Conservation (phyloP, 2,888 invertebrate species). For the Dynastes maya region DNA sequence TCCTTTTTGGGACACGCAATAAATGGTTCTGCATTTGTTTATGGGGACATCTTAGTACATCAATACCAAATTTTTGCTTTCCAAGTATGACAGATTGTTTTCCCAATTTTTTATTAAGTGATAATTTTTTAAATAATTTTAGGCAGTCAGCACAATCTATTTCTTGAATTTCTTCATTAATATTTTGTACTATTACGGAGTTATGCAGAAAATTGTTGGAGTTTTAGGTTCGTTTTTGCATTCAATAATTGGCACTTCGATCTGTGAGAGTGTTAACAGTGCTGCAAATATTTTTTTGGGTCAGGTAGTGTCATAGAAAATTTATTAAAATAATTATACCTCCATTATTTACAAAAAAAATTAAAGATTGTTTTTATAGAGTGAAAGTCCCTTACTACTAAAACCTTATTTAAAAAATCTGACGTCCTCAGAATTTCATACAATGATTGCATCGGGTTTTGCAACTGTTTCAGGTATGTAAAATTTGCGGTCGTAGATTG, state of each 20-base stretch:
- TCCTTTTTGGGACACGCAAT: slow-evolving; percentile 86
- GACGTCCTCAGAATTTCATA: slow-evolving; percentile 93
- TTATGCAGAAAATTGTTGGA: slow-evolving; percentile 88
- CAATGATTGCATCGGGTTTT: slow-evolving; percentile 95
- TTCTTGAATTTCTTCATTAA: slow-evolving; percentile 95
- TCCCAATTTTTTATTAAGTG: no score
- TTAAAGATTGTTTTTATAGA: slow-evolving; percentile 71
- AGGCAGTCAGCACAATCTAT: slow-evolving; percentile 91
- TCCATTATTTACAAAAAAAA: slow-evolving; percentile 9
- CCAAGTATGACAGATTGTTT: slow-evolving; percentile 73
- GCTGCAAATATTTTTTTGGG: slow-evolving; percentile 96
- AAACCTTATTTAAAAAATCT: slow-evolving; percentile 88
- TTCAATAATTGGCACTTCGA: slow-evolving; percentile 85
- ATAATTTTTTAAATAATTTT: slow-evolving; percentile 30
- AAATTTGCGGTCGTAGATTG: background rate
- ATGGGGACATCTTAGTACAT: slow-evolving; percentile 79
- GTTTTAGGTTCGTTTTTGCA: slow-evolving; percentile 87
- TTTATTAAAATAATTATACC: background rate
- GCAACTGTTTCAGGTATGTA: slow-evolving; percentile 89
- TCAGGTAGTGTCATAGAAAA: slow-evolving; percentile 76
- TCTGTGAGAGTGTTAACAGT: slow-evolving; percentile 94
- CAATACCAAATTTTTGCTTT: slow-evolving; percentile 85
- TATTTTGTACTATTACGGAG: slow-evolving; percentile 90
- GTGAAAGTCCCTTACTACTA: slow-evolving; percentile 91
- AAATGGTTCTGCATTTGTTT: slow-evolving; percentile 89